phyloP scores from a whole-genome alignment of 2,888 invertebrate species.

The Dendrolimus houi region DNA sequence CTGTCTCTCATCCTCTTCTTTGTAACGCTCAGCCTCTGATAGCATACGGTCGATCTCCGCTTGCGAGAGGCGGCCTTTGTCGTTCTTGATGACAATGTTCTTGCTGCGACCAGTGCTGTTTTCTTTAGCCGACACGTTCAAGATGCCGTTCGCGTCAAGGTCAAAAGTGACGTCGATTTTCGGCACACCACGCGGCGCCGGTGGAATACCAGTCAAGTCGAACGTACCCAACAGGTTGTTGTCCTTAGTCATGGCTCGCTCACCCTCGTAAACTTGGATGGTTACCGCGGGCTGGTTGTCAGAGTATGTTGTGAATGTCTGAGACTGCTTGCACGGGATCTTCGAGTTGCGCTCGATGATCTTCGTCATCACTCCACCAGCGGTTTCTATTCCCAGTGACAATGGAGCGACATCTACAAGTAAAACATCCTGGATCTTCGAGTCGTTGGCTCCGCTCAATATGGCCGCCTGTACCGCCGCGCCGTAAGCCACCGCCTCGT shows the following conservation, averaged over 20 bases:
- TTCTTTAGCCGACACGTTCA: constrained; percentile 88
- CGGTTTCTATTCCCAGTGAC: constrained; percentile 86
- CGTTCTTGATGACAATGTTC: constrained; percentile 89
- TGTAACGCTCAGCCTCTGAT: constrained; percentile 83
- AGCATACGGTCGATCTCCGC: constrained; percentile 89
- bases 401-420: constrained; percentile 79
- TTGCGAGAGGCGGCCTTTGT: constrained; percentile 87
- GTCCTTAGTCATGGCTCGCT: constrained; percentile 88
- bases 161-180: constrained; percentile 85
- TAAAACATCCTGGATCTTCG: constrained; percentile 81
- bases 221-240: constrained; percentile 82
- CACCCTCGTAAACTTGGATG: constrained; percentile 85
- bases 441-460: constrained; percentile 82
- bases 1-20: constrained; percentile 83
- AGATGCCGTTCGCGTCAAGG: constrained; percentile 85
- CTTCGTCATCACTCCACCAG: constrained; percentile 88
- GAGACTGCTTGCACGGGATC: constrained; percentile 83
- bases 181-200: constrained; percentile 81
- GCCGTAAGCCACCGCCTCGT: constrained; percentile 88
- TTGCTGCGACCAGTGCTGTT: constrained; percentile 81
- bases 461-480: constrained; percentile 86
- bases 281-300: constrained; percentile 88
- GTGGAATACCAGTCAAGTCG: constrained; percentile 82
- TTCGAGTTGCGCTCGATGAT: constrained; percentile 83
- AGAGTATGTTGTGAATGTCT: constrained; percentile 86